A percentile compares a stretch with the other conserved stretches of the same genome.
phyloP scores from a whole-genome alignment of 2,888 invertebrate species.

The Empis livida region DNA sequence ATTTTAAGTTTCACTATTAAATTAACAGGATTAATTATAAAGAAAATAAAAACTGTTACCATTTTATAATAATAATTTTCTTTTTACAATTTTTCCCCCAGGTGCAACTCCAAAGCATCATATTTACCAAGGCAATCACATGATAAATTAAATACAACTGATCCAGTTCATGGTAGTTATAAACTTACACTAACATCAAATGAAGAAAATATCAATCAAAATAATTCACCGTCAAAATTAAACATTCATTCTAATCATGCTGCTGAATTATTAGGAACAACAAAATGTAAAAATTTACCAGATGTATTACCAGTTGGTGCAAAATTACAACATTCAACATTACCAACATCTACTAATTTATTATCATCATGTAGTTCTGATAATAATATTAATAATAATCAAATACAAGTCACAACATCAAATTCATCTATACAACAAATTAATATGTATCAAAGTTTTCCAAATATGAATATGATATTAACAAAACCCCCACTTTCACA shows the following conservation, averaged over 20 bases:
- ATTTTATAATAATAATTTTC: not conserved
- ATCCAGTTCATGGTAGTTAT: conserved; percentile 61
- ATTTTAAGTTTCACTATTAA: too few species aligned
- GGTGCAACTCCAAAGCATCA: conserved; percentile 66
- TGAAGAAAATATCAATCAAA: conserved; percentile 32
- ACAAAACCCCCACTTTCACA: conserved; percentile 19
- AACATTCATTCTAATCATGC: conserved; percentile 12
- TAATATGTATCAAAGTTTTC: conserved; percentile 16
- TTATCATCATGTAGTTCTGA: conserved; percentile 30
- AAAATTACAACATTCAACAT: conserved; percentile 31
- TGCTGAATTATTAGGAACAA: conserved; percentile 7
- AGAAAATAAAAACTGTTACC: too few species aligned
- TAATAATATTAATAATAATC: conserved; percentile 20
- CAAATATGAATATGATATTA: conserved; percentile 14
- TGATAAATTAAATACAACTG: conserved; percentile 45
- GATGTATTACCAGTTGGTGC: conserved; percentile 44
- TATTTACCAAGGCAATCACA: conserved; percentile 58
- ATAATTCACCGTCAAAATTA: conserved; percentile 18
- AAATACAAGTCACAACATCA: conserved; percentile 16
- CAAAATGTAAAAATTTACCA: conserved; percentile 34
- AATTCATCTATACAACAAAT: conserved; percentile 12
- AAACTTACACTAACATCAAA: conserved; percentile 60
- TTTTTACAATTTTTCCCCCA: too few species aligned
- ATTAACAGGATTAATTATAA: too few species aligned
- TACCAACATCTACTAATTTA: conserved; percentile 17